A percentile compares a stretch with the other conserved stretches of the same genome.
phyloP scores from a whole-genome alignment of 2,113 vertebrate genomes.

The Zosterops hypoxanthus region DNA sequence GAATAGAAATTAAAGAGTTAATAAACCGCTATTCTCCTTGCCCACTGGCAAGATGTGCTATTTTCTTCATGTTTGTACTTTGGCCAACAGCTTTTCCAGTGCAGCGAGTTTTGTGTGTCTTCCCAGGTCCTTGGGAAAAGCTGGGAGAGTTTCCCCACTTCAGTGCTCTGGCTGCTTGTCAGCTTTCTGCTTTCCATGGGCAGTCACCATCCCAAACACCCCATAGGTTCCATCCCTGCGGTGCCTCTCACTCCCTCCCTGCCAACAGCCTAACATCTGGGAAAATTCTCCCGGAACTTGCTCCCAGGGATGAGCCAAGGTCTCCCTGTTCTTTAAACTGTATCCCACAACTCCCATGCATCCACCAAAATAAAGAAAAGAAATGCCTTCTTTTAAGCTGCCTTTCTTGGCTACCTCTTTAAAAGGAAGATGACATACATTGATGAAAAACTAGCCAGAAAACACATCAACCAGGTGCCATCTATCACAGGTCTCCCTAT shows the following conservation, averaged over 20 bases:
- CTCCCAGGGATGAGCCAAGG: background rate
- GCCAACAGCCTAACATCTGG: accelerated
- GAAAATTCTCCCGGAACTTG: accelerated
- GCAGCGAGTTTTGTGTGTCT: background rate
- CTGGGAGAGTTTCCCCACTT: background rate
- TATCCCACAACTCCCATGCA: accelerated
- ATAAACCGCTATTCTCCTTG: background rate
- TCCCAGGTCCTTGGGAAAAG: background rate
- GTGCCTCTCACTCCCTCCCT: background rate
- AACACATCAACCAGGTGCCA: background rate
- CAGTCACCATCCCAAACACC: accelerated
- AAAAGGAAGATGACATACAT: background rate
- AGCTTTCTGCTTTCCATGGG: accelerated
- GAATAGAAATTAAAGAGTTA: background rate
- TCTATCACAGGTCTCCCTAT: conserved; percentile 45
- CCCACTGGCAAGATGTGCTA: accelerated
- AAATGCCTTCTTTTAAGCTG: background rate
- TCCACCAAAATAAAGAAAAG: background rate
- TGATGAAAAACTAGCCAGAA: conserved; percentile 34
- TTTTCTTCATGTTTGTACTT: background rate
- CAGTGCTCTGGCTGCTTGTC: background rate
- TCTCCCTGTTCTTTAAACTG: background rate
- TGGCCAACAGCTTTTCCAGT: background rate
- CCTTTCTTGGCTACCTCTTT: background rate
- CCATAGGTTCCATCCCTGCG: accelerated